Conservation (phyloP, 2,888 invertebrate species). For the Tromatobia lineatoria region DNA sequence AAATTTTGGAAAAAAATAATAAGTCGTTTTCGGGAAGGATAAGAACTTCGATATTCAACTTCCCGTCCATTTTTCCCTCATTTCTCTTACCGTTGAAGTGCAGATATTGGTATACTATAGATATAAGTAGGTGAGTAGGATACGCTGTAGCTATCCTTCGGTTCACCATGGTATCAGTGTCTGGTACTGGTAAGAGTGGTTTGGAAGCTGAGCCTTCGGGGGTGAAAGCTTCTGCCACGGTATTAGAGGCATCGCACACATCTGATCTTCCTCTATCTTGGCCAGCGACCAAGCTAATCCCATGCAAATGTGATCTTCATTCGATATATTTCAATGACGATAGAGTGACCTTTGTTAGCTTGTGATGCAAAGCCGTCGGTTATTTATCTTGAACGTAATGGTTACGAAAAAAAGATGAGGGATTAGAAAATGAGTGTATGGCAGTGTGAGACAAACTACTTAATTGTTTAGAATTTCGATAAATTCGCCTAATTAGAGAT, state of each 20-base stretch:
- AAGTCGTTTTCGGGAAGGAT: too few species aligned
- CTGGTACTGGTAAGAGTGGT: slow-evolving; percentile 27
- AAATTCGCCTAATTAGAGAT: too few species aligned
- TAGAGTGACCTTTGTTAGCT: not conserved
- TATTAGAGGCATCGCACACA: not conserved
- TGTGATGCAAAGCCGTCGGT: not conserved
- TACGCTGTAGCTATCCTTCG: slow-evolving; percentile 40
- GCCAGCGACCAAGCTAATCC: slow-evolving; percentile 59
- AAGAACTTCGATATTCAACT: too few species aligned
- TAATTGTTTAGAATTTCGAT: too few species aligned
- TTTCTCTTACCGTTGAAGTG: not conserved
- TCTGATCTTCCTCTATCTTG: slow-evolving; percentile 4
- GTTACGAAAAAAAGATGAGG: too few species aligned
- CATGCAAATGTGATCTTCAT: slow-evolving; percentile 71
- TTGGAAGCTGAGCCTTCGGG: slow-evolving; percentile 29
- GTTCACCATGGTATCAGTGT: slow-evolving; percentile 38
- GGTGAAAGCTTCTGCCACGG: not conserved
- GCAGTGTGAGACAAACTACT: too few species aligned
- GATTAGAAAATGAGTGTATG: too few species aligned
- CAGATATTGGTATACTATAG: not conserved
- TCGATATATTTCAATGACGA: slow-evolving; percentile 6
- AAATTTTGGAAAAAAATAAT: too few species aligned
- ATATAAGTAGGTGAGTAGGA: not conserved
- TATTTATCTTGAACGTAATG: slow-evolving; percentile 1
- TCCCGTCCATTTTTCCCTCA: too few species aligned